Evolutionary conservation across 2,113 vertebrate genomes (phyloP), one percentile per base, ranked within the genome.

Genomic region (Chloropsis cyanopogon): DNA sequence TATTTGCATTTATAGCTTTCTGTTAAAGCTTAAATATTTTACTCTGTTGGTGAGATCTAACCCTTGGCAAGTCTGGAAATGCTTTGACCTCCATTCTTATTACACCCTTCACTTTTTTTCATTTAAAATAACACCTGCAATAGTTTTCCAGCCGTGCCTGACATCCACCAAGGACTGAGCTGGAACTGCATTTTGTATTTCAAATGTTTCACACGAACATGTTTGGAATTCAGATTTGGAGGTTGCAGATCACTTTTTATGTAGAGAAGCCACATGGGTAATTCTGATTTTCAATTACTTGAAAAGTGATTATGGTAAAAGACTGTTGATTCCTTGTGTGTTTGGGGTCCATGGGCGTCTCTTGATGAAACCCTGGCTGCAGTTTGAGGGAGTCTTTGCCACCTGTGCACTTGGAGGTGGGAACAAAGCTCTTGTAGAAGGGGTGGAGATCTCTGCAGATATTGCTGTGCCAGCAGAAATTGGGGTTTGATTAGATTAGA

Each of bases 211-310:
- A 49, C 12, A 3, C 0, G 12, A 59, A 50, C 86, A 54, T 31
- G 71, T 50, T 83, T 71, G 35, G 95, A 81, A 92, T 95, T 91
- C 88, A 78, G 96, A 94, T 96, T n/a, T 49, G 82, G 60, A 59
- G 64, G 42, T 2, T 78, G 79, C 52, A 26, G 85, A 68, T 83
- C 76, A 41, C 76, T 90, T 92, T 75, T 91, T 81, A 44, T 83
- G 78, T 92, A 41, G 85, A 42, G 78, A 86, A 92, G 9, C 77
- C 64, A 92, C 65, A 33, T 35, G 79, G 76, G 79, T 81, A 90
- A 90, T 85, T 79, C 79, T 81, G 82, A 63, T 94, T 92, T 96
- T 91, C 87, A 88, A 71, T 96, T 92, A 71, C 66, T 73, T 6
- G n/a, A 46, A 82, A 42, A 59, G 42, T 68, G 79, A 92, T 90